phyloP scores from a whole-genome alignment of 2,888 invertebrate genomes.

The Habroteleia sp. region DNA sequence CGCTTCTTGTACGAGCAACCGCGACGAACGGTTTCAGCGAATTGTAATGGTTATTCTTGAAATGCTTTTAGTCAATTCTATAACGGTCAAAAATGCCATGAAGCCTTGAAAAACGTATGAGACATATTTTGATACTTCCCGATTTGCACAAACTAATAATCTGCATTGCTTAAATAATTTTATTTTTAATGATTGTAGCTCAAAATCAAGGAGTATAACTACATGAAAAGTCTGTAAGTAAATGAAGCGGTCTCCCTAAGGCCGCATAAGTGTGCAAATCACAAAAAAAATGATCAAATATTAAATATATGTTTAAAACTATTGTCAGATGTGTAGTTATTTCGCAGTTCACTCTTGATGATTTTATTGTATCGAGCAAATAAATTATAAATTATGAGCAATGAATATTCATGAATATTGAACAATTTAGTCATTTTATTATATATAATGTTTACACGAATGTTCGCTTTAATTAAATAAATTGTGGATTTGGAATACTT shows the following conservation, averaged over 20 bases:
- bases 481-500: too few relatives aligned
- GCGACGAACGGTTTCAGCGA: too few relatives aligned
- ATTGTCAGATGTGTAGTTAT: conserved; percentile 11
- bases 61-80: too few relatives aligned
- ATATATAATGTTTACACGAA: too few relatives aligned
- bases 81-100: conserved; percentile 59
- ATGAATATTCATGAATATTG: too few relatives aligned
- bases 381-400: too few relatives aligned
- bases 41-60: too few relatives aligned
- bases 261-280: conserved; percentile 76
- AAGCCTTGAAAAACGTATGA: conserved; percentile 71
- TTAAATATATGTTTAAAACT: conserved; percentile 79
- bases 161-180: conserved; percentile 75
- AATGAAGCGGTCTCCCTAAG: conserved; percentile 59
- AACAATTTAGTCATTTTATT: too few relatives aligned
- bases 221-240: conserved; percentile 60
- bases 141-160: conserved; percentile 76
- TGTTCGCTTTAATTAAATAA: too few relatives aligned
- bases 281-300: conserved; percentile 73
- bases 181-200: conserved; percentile 78
- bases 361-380: too few relatives aligned
- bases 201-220: conserved; percentile 68
- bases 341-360: not conserved
- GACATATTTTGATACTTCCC: conserved; percentile 80
- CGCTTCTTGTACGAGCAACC: too few relatives aligned